Evolutionary conservation across 2,113 vertebrate genomes (phyloP).

Genomic region (Neogale vison): DNA sequence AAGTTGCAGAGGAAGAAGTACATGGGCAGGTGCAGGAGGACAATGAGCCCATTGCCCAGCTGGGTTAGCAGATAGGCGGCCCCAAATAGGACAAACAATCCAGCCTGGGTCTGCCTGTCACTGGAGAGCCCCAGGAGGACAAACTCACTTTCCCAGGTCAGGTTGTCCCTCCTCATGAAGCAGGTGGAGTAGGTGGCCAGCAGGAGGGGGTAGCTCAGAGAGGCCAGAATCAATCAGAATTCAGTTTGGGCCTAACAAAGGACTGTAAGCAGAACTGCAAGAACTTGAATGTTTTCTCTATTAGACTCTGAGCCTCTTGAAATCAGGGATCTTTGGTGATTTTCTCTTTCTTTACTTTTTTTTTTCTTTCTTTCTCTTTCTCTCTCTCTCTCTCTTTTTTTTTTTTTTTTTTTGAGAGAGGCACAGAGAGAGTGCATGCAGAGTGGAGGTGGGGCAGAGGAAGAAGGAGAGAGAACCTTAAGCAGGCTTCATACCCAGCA

Average conservation of each 20-base stretch:
- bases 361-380: accelerated
- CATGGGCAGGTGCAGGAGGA: conserved; percentile 70
- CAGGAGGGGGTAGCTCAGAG: neutral
- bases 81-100: conserved; percentile 72
- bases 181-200: neutral
- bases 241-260: neutral
- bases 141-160: conserved; percentile 69
- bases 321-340: neutral
- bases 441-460: neutral
- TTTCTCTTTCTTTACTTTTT: neutral
- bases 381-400: accelerated
- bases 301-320: neutral
- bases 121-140: conserved; percentile 72
- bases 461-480: neutral
- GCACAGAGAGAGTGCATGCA: neutral
- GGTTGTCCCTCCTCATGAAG: conserved; percentile 24
- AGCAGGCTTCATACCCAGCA: neutral
- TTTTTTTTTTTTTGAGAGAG: neutral
- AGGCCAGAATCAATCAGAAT: neutral
- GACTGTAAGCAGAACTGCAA: neutral
- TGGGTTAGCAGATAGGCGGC: conserved; percentile 42
- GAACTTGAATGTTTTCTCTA: neutral
- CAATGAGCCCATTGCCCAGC: conserved; percentile 68
- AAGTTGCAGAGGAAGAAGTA: conserved; percentile 78
- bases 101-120: conserved; percentile 37